phyloP scores from a whole-genome alignment of 2,888 invertebrate genomes.

The Macrosiphum euphorbiae region DNA sequence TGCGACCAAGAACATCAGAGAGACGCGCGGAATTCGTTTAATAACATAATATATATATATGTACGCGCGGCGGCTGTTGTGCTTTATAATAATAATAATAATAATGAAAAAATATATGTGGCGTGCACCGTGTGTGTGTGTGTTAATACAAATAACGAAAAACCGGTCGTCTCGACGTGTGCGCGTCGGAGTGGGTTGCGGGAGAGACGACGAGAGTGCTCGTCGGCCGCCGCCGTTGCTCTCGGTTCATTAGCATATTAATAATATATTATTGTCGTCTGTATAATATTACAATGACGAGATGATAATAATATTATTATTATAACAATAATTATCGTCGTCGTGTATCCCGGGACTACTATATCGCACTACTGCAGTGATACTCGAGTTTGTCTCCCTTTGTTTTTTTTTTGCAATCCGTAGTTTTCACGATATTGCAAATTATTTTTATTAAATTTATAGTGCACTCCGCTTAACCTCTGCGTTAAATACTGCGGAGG shows the following conservation, averaged over 20 bases:
- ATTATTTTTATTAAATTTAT: neutral
- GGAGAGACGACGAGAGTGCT: neutral
- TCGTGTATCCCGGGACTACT: neutral
- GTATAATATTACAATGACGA: neutral
- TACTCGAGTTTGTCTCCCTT: neutral
- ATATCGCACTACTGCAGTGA: too few relatives aligned
- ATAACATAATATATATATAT: slow-evolving; percentile 36
- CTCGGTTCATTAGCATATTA: slow-evolving; percentile 42
- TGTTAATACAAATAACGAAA: slow-evolving; percentile 58
- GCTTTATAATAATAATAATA: slow-evolving; percentile 43
- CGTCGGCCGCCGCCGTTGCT: neutral
- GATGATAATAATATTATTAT: neutral
- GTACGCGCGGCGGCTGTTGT: slow-evolving; percentile 39
- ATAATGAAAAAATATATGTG: slow-evolving; percentile 13
- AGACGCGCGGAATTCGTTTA: slow-evolving; percentile 54
- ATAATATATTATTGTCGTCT: slow-evolving; percentile 1
- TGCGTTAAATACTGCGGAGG: rapidly evolving
- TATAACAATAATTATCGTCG: neutral
- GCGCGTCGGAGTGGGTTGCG: neutral
- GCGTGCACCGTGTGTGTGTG: neutral
- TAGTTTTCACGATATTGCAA: neutral
- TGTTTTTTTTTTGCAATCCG: neutral
- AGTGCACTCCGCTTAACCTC: neutral
- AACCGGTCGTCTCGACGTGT: slow-evolving; percentile 43
- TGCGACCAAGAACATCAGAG: slow-evolving; percentile 30